These are phyloP conservation scores for Lottia gigantea DNA, from an alignment of 2,888 invertebrate genomes.

Conservation along the genomic window DNA sequence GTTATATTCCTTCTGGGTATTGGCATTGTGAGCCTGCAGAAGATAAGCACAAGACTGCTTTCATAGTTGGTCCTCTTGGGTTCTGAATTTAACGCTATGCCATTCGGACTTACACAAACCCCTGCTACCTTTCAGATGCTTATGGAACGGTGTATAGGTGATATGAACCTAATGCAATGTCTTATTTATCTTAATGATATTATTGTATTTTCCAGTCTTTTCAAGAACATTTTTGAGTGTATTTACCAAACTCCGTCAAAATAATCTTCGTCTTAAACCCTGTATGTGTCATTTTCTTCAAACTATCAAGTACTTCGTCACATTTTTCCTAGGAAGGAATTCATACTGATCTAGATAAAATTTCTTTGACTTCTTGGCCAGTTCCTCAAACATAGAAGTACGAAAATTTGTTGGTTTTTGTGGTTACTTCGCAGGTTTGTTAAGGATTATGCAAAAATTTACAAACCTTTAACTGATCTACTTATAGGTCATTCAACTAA, in stretches of 20 bases:
- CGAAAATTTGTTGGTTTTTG: constrained; percentile 32
- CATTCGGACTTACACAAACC: constrained; percentile 26
- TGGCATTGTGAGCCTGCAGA: constrained; percentile 25
- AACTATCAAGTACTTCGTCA: too few relatives aligned
- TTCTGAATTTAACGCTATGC: constrained; percentile 27
- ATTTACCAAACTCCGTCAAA: too few relatives aligned
- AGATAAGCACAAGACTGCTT: constrained; percentile 28
- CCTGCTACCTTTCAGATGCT: constrained; percentile 29
- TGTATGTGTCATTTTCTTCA: too few relatives aligned
- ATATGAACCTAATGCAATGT: constrained; percentile 14
- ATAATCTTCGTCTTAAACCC: too few relatives aligned
- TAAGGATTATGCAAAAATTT: constrained; percentile 29
- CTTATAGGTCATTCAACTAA: not conserved
- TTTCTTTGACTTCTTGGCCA: constrained; percentile 28
- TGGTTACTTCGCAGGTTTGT: constrained; percentile 34
- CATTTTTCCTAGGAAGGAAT: constrained; percentile 25
- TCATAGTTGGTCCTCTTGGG: constrained; percentile 23
- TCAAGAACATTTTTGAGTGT: constrained; percentile 16
- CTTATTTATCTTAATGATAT: constrained; percentile 22
- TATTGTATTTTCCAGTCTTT: too few relatives aligned
- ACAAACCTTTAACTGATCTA: constrained; percentile 30
- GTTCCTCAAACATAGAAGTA: constrained; percentile 25
- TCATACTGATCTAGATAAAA: constrained; percentile 30
- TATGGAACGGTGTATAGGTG: constrained; percentile 22
- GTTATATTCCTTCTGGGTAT: too few relatives aligned